These are phyloP conservation scores for Aythya baeri DNA, from an alignment of 2,113 vertebrate species.

Conservation along the genomic window DNA sequence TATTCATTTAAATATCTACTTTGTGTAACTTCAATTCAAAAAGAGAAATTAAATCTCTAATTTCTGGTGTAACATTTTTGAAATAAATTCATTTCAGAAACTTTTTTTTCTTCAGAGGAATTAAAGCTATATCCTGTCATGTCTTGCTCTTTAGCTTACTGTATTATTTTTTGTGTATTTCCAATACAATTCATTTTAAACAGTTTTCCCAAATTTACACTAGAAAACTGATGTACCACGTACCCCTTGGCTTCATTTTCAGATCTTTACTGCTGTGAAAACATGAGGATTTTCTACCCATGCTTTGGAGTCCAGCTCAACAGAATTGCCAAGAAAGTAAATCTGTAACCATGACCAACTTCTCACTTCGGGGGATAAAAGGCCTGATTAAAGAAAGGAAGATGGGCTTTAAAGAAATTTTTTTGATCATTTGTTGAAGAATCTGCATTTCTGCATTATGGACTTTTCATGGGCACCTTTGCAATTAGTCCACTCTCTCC, in stretches of 20 bases:
- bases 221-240: not conserved
- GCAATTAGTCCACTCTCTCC: not conserved
- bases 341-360: not conserved
- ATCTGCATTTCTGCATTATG: not conserved
- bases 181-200: not conserved
- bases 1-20: not conserved
- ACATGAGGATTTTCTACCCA: not conserved
- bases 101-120: not conserved
- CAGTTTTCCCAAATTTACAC: not conserved
- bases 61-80: not conserved
- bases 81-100: not conserved
- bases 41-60: not conserved
- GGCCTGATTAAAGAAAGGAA: fast-evolving
- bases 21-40: not conserved
- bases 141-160: not conserved
- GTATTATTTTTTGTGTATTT: not conserved
- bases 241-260: not conserved
- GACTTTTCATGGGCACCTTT: not conserved
- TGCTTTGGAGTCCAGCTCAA: not conserved
- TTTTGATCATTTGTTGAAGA: not conserved
- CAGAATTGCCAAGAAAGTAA: not conserved
- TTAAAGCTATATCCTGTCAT: fast-evolving
- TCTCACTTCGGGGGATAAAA: not conserved
- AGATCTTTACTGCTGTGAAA: not conserved
- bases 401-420: not conserved